Evolutionary conservation across 2,797 vertebrate species (phyloP).

Genomic region (Cebuella pygmaea): DNA sequence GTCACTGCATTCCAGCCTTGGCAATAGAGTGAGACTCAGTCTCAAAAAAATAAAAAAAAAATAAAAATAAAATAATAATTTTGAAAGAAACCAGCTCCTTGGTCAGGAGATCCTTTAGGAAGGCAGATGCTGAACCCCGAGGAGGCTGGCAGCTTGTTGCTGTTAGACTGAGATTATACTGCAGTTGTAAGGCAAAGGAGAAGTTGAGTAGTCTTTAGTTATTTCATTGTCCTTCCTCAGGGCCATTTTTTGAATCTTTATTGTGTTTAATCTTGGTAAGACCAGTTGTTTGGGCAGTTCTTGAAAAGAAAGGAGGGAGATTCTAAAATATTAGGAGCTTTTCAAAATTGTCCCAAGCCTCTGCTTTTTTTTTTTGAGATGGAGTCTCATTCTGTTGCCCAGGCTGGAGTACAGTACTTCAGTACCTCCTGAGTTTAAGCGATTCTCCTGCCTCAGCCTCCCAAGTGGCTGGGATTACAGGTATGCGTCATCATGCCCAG

Average conservation of each 20-base stretch:
- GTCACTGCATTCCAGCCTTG: no score
- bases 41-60: no score
- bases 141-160: neutral
- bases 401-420: no score
- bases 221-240: neutral
- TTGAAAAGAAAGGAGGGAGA: neutral
- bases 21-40: no score
- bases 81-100: constrained; percentile 37
- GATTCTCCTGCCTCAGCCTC: no score
- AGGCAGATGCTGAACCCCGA: neutral
- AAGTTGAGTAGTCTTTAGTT: neutral
- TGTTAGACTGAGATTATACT: neutral
- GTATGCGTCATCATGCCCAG: no score
- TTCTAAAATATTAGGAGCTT: neutral
- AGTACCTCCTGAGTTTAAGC: no score
- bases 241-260: neutral
- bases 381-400: no score
- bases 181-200: neutral
- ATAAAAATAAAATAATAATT: neutral
- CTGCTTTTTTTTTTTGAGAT: no score
- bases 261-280: neutral
- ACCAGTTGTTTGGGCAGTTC: neutral
- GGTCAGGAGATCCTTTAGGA: constrained; percentile 42
- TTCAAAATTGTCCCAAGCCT: neutral
- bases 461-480: no score